Percentiles rank a stretch among this genome's conserved stretches.
phyloP scores from a whole-genome alignment of 2,797 vertebrate genomes.

The Tachyglossus aculeatus region DNA sequence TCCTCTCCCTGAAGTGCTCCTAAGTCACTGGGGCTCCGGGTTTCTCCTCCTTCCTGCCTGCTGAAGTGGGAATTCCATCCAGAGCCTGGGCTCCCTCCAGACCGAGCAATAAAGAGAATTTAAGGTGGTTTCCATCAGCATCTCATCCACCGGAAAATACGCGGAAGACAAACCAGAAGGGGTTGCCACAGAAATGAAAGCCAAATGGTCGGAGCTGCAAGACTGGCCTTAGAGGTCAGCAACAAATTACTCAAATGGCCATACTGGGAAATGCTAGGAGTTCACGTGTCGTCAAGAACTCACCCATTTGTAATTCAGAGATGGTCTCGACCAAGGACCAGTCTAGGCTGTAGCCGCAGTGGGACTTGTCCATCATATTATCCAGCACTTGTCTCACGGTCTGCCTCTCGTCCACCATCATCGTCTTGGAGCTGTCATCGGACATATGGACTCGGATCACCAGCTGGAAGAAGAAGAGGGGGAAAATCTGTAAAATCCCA shows the following conservation, averaged over 20 bases:
- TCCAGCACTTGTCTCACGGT: constrained; percentile 96
- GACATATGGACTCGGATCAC: constrained; percentile 98
- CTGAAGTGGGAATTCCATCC: background rate
- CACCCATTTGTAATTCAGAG: constrained; percentile 96
- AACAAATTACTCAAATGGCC: no score
- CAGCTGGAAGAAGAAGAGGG: constrained; percentile 77
- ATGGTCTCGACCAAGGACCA: constrained; percentile 97
- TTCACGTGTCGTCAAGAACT: no score
- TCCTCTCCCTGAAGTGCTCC: no score
- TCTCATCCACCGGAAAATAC: no score
- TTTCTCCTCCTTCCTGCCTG: background rate
- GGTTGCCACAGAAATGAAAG: no score
- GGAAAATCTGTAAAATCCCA: constrained; percentile 1
- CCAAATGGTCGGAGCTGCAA: no score
- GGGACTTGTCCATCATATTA: constrained; percentile 96
- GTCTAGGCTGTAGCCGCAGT: constrained; percentile 95
- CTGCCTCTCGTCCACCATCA: constrained; percentile 99
- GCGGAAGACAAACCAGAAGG: no score
- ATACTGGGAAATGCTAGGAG: no score
- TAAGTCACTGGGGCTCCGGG: background rate
- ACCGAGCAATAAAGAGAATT: no score
- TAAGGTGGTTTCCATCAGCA: no score
- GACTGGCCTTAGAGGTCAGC: no score
- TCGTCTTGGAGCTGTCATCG: constrained; percentile 98
- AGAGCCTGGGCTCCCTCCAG: no score